Conservation (phyloP, 1,140 invertebrate species). For the Mizuhopecten yessoensis region DNA sequence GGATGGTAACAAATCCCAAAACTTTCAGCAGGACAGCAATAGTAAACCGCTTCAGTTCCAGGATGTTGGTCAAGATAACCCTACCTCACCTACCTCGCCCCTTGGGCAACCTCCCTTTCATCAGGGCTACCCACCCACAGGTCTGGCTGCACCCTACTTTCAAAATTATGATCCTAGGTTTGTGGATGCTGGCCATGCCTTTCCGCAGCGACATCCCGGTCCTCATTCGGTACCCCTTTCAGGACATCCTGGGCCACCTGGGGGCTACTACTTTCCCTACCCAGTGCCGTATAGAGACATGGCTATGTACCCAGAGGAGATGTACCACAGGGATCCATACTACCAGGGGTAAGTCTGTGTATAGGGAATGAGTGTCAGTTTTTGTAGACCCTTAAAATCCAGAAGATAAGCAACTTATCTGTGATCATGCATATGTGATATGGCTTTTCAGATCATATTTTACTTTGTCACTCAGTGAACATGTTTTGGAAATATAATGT, state of each 20-base stretch:
- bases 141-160: slow-evolving; percentile 46
- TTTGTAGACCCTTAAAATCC: no score
- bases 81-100: slow-evolving; percentile 51
- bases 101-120: slow-evolving; percentile 23
- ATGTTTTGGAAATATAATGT: no score
- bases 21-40: not conserved
- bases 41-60: not conserved
- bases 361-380: no score
- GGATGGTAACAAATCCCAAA: slow-evolving; percentile 50
- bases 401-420: no score
- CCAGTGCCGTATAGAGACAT: not conserved
- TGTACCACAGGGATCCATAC: not conserved
- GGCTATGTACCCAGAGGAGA: slow-evolving; percentile 5
- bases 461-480: no score
- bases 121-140: slow-evolving; percentile 42
- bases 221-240: not conserved
- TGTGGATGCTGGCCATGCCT: not conserved
- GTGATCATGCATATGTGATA: no score
- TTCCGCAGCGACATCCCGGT: slow-evolving; percentile 4
- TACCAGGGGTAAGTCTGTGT: not conserved
- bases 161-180: slow-evolving; percentile 25
- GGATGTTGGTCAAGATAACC: slow-evolving; percentile 46
- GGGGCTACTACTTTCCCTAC: not conserved
- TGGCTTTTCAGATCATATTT: no score
- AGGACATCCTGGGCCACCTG: not conserved